phyloP scores from a whole-genome alignment of 1,140 invertebrate species.

The Dendroctonus valens region DNA sequence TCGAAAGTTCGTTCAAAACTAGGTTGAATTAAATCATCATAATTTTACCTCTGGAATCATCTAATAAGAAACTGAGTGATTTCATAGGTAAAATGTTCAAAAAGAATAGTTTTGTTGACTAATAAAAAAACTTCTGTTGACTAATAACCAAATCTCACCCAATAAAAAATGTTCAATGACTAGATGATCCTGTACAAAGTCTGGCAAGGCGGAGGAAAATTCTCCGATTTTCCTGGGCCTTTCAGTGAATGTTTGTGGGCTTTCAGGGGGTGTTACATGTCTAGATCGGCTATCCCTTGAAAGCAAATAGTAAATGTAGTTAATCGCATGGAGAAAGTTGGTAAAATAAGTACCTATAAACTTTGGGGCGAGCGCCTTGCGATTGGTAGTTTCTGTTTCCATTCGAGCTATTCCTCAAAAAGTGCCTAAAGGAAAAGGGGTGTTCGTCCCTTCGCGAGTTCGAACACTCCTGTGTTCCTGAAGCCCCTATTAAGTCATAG shows the following conservation, averaged over 20 bases:
- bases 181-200: conserved; percentile 68
- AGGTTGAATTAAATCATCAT: background rate
- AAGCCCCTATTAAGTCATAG: background rate
- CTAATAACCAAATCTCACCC: conserved; percentile 26
- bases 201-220: conserved; percentile 56
- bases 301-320: background rate
- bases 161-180: conserved; percentile 61
- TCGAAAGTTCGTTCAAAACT: no score
- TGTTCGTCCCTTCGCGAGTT: conserved; percentile 64
- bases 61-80: no score
- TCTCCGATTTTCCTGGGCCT: conserved; percentile 41
- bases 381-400: conserved; percentile 50
- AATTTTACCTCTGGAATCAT: no score
- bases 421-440: conserved; percentile 80
- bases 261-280: conserved; percentile 34
- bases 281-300: conserved; percentile 42
- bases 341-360: conserved; percentile 48
- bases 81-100: no score
- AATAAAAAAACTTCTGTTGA: background rate
- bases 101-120: background rate
- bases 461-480: conserved; percentile 7
- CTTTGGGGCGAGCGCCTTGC: conserved; percentile 58
- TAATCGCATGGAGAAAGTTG: background rate
- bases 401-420: conserved; percentile 60
- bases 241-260: conserved; percentile 33